A percentile compares a stretch with the other conserved stretches of the same genome.
These are phyloP conservation scores for Centroberyx gerrardi DNA, from an alignment of 2,797 vertebrate genomes.

Conservation along the genomic window DNA sequence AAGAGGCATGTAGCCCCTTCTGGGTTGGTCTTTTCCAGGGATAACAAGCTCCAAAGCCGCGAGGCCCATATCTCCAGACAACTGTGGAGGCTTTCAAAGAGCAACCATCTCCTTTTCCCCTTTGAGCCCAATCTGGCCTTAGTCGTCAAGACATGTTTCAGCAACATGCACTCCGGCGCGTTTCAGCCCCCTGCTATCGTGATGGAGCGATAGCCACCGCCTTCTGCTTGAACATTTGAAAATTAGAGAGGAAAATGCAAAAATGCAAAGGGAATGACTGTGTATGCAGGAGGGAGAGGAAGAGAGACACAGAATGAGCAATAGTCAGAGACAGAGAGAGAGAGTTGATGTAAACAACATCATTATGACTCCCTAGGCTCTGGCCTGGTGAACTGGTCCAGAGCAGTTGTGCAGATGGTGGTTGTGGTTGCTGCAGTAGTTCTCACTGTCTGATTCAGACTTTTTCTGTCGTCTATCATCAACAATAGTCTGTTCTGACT, in stretches of 20 bases:
- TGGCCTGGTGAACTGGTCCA: constrained; percentile 68
- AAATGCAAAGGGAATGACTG: constrained; percentile 56
- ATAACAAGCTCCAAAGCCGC: constrained; percentile 75
- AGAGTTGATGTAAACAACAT: constrained; percentile 70
- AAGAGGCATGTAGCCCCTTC: constrained; percentile 56
- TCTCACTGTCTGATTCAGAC: not conserved
- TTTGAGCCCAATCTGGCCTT: constrained; percentile 75
- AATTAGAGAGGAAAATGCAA: constrained; percentile 56
- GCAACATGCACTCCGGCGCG: constrained; percentile 65
- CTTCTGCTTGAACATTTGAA: constrained; percentile 61
- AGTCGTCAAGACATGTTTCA: constrained; percentile 73
- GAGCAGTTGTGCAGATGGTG: constrained; percentile 65
- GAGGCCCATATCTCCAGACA: constrained; percentile 74
- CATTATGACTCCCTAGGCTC: constrained; percentile 60
- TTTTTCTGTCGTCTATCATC: constrained; percentile 28
- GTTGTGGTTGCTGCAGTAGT: constrained; percentile 56
- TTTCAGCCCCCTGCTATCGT: constrained; percentile 46
- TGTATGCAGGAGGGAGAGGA: constrained; percentile 36
- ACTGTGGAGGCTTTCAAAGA: constrained; percentile 77
- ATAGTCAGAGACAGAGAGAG: constrained; percentile 30
- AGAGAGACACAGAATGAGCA: constrained; percentile 52
- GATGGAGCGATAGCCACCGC: constrained; percentile 44
- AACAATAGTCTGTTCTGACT: constrained; percentile 10
- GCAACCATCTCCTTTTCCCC: constrained; percentile 60
- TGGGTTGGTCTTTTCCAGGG: constrained; percentile 54